Percentiles rank a stretch among this genome's conserved stretches.
phyloP scores from a whole-genome alignment of 2,888 invertebrate genomes.

The Thyatira batis region DNA sequence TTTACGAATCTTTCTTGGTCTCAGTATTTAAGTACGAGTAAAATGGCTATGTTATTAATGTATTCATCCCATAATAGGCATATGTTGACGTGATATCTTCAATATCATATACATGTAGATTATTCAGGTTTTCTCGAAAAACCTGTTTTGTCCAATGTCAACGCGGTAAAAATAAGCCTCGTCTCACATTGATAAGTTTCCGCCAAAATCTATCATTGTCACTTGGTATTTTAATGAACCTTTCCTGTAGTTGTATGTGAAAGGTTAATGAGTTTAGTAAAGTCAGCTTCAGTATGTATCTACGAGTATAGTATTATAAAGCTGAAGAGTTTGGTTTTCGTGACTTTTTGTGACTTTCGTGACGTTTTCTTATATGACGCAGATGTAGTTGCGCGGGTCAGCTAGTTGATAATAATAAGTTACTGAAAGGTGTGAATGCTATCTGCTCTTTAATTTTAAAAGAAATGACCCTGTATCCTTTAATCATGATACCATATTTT shows the following conservation, averaged over 20 bases:
- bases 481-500: no score
- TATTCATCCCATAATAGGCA: not conserved
- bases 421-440: no score
- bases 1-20: not conserved
- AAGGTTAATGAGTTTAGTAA: not conserved
- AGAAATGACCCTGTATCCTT: no score
- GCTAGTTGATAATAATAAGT: no score
- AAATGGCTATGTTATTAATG: not conserved
- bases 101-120: not conserved
- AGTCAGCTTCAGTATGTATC: no score
- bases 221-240: not conserved
- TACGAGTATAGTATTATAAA: no score
- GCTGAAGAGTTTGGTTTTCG: no score
- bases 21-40: not conserved
- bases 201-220: not conserved
- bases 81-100: not conserved
- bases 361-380: no score
- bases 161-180: not conserved
- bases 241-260: not conserved
- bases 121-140: not conserved
- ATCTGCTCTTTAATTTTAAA: no score
- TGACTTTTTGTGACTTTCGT: no score
- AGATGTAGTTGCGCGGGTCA: no score
- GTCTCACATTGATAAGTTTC: not conserved
- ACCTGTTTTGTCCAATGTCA: conserved; percentile 1